Evolutionary conservation across 2,113 vertebrate genomes (phyloP).

Genomic region (Capreolus pygargus): DNA sequence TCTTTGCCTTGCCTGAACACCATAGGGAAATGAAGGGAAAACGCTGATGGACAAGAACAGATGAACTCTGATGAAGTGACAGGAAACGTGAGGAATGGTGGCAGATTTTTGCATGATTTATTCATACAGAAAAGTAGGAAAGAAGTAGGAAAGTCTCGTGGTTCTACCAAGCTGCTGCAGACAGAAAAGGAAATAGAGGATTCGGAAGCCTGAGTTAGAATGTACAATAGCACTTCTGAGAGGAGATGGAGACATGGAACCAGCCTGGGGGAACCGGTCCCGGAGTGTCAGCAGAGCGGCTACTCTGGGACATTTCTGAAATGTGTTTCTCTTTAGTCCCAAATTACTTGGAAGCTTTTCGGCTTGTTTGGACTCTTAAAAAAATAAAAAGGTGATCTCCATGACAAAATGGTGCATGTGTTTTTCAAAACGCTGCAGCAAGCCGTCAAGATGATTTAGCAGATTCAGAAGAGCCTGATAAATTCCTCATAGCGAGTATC

Average conservation of each 20-base stretch:
- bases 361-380: conserved; percentile 45
- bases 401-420: conserved; percentile 56
- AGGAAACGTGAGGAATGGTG: neutral
- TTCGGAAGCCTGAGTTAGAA: neutral
- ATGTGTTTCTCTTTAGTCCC: conserved; percentile 61
- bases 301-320: conserved; percentile 9
- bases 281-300: neutral
- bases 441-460: conserved; percentile 59
- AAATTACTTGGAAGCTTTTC: conserved; percentile 54
- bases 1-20: neutral
- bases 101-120: neutral
- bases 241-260: neutral
- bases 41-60: neutral
- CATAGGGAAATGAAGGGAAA: neutral
- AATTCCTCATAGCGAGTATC: conserved; percentile 58
- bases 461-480: conserved; percentile 63
- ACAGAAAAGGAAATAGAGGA: conserved; percentile 31
- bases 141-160: neutral
- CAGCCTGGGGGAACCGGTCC: neutral
- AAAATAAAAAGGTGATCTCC: conserved; percentile 41
- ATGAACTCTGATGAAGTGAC: neutral
- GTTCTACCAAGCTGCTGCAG: neutral
- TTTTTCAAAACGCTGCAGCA: conserved; percentile 37
- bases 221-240: neutral
- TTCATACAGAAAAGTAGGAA: conserved; percentile 20